A percentile compares a stretch with the other conserved stretches of the same genome.
Conservation (phyloP, 2,113 vertebrate genomes). For the Oenanthe oenanthe region DNA sequence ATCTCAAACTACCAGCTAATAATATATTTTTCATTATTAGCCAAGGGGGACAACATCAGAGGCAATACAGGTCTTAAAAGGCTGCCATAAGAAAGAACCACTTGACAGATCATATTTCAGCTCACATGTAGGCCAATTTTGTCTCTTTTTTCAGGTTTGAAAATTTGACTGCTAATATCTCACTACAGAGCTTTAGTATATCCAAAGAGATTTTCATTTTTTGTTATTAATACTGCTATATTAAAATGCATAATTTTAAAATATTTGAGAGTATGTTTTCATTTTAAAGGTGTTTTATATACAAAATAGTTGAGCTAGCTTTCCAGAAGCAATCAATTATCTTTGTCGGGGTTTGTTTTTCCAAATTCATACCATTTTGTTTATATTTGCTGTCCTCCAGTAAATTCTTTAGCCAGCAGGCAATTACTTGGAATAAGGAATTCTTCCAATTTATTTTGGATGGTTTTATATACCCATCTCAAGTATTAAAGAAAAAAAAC, state of each 20-base stretch:
- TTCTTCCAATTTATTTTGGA: conserved; percentile 16
- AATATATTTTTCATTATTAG: conserved; percentile 72
- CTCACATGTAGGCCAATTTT: neutral
- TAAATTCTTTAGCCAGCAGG: neutral
- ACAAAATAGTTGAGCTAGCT: neutral
- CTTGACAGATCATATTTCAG: conserved; percentile 56
- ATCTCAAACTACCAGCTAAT: conserved; percentile 23
- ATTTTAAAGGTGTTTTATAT: neutral
- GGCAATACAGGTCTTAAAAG: conserved; percentile 74
- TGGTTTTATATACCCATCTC: neutral
- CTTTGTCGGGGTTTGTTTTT: neutral
- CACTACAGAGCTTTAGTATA: neutral
- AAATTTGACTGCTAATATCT: conserved; percentile 1
- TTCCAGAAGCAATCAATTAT: neutral
- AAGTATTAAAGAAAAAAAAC: neutral
- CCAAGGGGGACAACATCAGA: conserved; percentile 75
- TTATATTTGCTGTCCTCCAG: neutral
- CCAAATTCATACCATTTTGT: neutral
- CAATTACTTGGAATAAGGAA: neutral
- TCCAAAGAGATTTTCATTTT: neutral
- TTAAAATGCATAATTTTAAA: neutral
- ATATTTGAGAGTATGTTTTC: neutral
- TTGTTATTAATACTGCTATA: neutral
- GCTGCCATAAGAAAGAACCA: conserved; percentile 62
- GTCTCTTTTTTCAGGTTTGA: neutral